phyloP scores from a whole-genome alignment of 37 sponge, comb jelly and placozoan species.

The Axinella damicornis region DNA sequence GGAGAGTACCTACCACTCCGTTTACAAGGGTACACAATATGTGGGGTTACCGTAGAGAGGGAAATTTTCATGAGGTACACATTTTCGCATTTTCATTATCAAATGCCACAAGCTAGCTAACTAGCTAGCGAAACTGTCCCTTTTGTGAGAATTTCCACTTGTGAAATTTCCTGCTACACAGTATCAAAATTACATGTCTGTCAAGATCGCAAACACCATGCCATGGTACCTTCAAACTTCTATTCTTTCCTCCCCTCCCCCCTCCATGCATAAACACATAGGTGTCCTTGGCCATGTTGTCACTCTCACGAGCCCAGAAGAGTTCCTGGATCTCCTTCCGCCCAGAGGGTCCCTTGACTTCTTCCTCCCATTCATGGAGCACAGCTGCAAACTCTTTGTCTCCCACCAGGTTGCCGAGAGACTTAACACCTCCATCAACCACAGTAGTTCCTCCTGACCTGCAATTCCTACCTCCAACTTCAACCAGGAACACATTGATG shows the following conservation, averaged over 20 bases:
- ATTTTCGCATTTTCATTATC: too few relatives aligned
- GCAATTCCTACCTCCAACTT: too few relatives aligned
- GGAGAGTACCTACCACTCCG: neutral
- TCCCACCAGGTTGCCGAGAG: conserved; percentile 21
- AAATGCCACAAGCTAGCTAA: too few relatives aligned
- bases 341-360: conserved; percentile 40
- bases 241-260: neutral
- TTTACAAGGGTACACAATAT: conserved; percentile 41
- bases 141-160: neutral
- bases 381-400: conserved; percentile 41
- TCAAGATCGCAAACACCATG: neutral
- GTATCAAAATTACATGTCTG: too few relatives aligned
- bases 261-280: neutral
- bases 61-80: too few relatives aligned
- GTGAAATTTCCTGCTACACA: too few relatives aligned
- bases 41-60: neutral
- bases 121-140: too few relatives aligned
- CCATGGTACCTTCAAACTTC: neutral
- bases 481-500: too few relatives aligned
- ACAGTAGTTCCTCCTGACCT: neutral
- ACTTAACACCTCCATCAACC: neutral
- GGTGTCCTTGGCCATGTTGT: conserved; percentile 56
- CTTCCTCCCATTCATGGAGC: conserved; percentile 65
- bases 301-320: conserved; percentile 44
- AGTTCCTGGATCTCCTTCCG: conserved; percentile 58